Percentiles rank a stretch among this genome's conserved stretches.
These are phyloP conservation scores for Tipula vernalis DNA, from an alignment of 2,888 invertebrate species.

Conservation along the genomic window DNA sequence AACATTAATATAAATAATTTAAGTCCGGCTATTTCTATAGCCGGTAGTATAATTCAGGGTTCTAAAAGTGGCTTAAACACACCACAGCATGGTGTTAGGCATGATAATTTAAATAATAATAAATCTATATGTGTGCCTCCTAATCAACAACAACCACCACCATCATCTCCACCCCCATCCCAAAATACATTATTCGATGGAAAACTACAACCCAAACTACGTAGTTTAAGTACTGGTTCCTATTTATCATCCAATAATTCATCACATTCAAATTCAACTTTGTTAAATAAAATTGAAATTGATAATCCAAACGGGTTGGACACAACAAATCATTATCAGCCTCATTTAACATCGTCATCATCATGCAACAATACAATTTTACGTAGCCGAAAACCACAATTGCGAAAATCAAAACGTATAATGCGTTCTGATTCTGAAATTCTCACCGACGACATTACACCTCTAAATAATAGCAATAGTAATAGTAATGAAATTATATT, in stretches of 20 bases:
- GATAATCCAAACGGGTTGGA: not conserved
- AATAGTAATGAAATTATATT: constrained; percentile 14
- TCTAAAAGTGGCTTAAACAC: constrained; percentile 9
- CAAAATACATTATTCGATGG: not conserved
- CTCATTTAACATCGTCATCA: not conserved
- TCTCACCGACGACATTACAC: constrained; percentile 16
- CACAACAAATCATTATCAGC: not conserved
- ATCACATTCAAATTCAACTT: not conserved
- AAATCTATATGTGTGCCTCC: not conserved
- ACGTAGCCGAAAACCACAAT: constrained; percentile 16
- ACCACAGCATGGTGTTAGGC: constrained; percentile 5
- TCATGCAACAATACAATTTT: constrained; percentile 12
- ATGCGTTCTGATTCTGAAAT: constrained; percentile 20
- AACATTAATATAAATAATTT: constrained; percentile 5
- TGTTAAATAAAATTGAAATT: not conserved
- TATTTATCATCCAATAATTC: constrained; percentile 12
- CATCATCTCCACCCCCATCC: not conserved
- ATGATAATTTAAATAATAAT: constrained; percentile 9
- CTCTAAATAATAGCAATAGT: not conserved
- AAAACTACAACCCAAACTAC: constrained; percentile 14
- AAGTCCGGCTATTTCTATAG: not conserved
- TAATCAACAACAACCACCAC: constrained; percentile 13
- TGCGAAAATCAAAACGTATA: constrained; percentile 18
- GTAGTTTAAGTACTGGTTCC: constrained; percentile 18
- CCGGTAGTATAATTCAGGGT: constrained; percentile 9